A percentile compares a stretch with the other conserved stretches of the same genome.
phyloP scores from a whole-genome alignment of 2,113 vertebrate genomes.

The rat (Rattus norvegicus) region DNA sequence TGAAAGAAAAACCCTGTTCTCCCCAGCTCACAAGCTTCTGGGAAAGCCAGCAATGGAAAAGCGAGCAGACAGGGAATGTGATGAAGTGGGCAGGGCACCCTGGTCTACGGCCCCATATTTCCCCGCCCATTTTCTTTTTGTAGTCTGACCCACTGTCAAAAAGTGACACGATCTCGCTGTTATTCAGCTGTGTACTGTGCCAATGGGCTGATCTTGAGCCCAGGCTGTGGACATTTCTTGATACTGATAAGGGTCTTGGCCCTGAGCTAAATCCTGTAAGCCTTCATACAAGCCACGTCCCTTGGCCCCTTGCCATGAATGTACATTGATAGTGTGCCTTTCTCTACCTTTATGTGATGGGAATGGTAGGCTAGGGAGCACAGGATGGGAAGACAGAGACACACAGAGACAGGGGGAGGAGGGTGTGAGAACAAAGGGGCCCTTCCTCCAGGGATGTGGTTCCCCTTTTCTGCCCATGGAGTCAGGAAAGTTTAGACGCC shows the following conservation, averaged over 20 bases:
- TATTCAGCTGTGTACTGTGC: background rate
- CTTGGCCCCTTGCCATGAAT: background rate
- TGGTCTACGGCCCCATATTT: background rate
- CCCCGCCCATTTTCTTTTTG: background rate
- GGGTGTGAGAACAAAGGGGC: too few relatives aligned
- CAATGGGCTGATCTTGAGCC: background rate
- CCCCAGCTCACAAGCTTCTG: background rate
- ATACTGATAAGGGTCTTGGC: background rate
- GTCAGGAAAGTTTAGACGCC: background rate
- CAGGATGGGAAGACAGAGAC: background rate
- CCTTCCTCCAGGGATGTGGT: background rate
- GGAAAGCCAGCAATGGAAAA: background rate
- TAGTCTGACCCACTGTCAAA: background rate
- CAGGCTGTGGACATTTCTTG: background rate
- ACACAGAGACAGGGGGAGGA: background rate
- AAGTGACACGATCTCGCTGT: too few relatives aligned
- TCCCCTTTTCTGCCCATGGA: background rate
- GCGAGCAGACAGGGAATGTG: background rate
- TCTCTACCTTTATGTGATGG: background rate
- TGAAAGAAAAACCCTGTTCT: background rate
- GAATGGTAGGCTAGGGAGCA: background rate
- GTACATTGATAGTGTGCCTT: background rate
- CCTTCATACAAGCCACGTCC: background rate
- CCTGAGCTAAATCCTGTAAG: background rate
- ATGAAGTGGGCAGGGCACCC: background rate